phyloP scores from a whole-genome alignment of 1,140 invertebrate species.

The Drosophila tristis region DNA sequence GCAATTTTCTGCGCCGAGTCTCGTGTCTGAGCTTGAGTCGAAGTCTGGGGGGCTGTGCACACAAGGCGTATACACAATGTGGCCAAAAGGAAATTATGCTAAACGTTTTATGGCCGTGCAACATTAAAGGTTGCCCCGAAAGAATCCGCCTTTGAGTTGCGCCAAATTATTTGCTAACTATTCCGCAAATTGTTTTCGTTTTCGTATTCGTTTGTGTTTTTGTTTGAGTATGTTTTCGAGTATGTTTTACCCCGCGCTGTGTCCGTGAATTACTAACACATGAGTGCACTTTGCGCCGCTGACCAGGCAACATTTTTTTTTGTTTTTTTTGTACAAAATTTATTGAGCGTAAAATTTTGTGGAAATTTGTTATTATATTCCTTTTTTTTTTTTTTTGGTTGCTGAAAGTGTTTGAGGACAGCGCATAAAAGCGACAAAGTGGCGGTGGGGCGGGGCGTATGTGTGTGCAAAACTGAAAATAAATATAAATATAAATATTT shows the following conservation, averaged over 20 bases:
- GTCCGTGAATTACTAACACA: slow-evolving; percentile 66
- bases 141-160: slow-evolving; percentile 27
- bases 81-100: slow-evolving; percentile 30
- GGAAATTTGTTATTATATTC: slow-evolving; percentile 37
- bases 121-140: slow-evolving; percentile 7
- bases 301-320: slow-evolving; percentile 53
- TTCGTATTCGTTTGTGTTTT: slow-evolving; percentile 1
- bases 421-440: neutral
- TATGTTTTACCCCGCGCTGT: neutral
- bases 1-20: slow-evolving; percentile 26
- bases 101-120: slow-evolving; percentile 27
- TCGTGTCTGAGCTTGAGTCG: neutral
- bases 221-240: neutral
- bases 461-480: slow-evolving; percentile 73
- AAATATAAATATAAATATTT: slow-evolving; percentile 83
- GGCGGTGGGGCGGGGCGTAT: slow-evolving; percentile 5
- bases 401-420: no score
- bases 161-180: slow-evolving; percentile 56
- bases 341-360: slow-evolving; percentile 81
- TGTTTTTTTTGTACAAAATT: slow-evolving; percentile 60
- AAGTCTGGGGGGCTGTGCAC: neutral
- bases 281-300: slow-evolving; percentile 68
- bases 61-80: slow-evolving; percentile 41
- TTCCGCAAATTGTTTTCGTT: slow-evolving; percentile 31
- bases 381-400: slow-evolving; percentile 13